Base-by-base conservation (phyloP, 2,113 vertebrate species). In the Delphinus delphis region DNA sequence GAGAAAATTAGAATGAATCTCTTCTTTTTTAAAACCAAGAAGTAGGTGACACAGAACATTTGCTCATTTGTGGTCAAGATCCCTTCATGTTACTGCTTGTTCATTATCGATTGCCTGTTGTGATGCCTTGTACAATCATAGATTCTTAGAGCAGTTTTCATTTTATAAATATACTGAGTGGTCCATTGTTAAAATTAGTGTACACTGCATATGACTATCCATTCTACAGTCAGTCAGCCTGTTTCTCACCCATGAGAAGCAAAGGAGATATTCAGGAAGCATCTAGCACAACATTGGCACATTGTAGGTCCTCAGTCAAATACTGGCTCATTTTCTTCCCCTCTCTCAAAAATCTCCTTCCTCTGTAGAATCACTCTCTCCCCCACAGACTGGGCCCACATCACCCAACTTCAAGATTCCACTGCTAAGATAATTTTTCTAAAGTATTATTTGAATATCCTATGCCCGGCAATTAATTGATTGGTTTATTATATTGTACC, bases 71-170 rank as follows among this genome's bases (percentile, higher is more conserved):
- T 41, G 26, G 47, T 9, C 41, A 60, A 67, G 14, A 83, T 74
- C 25, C 38, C 47, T 74, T 96, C n/a, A 31, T 63, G 7, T 31
- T 85, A 15, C 73, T 89, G 67, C 33, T 62, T 87, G 44, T 55
- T 89, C 60, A 60, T 91, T 80, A 21, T 53, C 60, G 6, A 67
- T 38, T 47, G 13, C 44, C 63, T 94, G 3, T 31, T 31, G 1
- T 70, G 63, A 63, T 68, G 31, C 28, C n/a, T 38, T 53, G 1
- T 65, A 33, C 6, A 84, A 74, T 87, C 12, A 76, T 21, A 77
- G 13, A 79, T 95, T 89, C 44, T 93, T 96, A 85, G 17, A 65
- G 38, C 41, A 58, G 9, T 85, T 84, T 74, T 94, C 76, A 44
- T 86, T 73, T 70, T 67, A 60, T n/a, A 71, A 41, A 28, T 81